Base-by-base conservation (phyloP, 1,140 invertebrate species). In the Reticulitermes speratus region DNA sequence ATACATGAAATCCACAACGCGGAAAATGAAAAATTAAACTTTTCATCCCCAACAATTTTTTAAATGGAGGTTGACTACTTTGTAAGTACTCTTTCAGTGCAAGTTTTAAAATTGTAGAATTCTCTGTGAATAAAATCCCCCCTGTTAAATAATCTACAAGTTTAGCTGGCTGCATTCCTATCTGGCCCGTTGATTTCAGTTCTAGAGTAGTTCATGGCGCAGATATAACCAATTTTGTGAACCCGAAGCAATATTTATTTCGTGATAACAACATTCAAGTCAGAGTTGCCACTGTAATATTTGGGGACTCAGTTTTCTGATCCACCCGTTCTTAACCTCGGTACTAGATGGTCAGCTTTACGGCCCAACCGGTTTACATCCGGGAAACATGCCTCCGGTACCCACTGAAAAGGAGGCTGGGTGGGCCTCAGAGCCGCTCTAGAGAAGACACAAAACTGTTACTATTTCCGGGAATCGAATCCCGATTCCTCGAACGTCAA, bases 11-110 rank as follows among this genome's bases (percentile, higher is more conserved):
- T 75, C 65, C 12, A 30, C 65, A 25, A 75, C n/a, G 65, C 65
- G 65, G n/a, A 75, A 75, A 75, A 75, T 75, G 65, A 75, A 75
- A 75, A 75, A 75, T 75, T 75, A 75, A 75, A 75, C 65, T 75
- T 75, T 30, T 75, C 65, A 75, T 75, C n/a, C 65, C 65, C 65
- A 75, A 14, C 9, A 75, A 12, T 75, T 75, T 75, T 75, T 75
- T 65, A 23, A 75, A 75, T 75, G 65, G 65, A 75, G 65, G 65
- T 75, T 75, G 65, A 75, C 65, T 75, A 75, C 65, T 75, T 75
- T 75, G 8, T 75, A 30, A 75, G 25, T 75, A 30, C 65, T 75
- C n/a, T 8, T 75, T 75, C 65, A 75, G 25, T 25, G 65, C 7
- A n/a, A 75, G 25, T 75, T 75, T n/a, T 75, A 75, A 75, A 75